Evolutionary conservation across 2,113 vertebrate genomes (phyloP).

Genomic region (Neodon shergylaensis): DNA sequence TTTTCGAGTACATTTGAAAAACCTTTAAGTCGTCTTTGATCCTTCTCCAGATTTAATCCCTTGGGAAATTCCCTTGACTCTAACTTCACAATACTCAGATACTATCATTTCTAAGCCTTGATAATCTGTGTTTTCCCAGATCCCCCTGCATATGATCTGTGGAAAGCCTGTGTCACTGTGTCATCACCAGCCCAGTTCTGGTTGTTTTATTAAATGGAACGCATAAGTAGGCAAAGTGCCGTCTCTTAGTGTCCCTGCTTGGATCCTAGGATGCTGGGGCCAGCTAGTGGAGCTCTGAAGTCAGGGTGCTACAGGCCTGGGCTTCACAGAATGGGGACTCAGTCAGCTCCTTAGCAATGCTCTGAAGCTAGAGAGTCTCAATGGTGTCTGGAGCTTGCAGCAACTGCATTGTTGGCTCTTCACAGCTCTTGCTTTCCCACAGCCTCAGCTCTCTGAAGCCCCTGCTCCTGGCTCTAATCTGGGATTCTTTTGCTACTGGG

Average conservation of each 20-base stretch:
- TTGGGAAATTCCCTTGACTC: background rate
- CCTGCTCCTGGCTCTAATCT: background rate
- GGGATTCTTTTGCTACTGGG: background rate
- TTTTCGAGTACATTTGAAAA: slow-evolving; percentile 26
- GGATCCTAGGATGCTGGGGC: background rate
- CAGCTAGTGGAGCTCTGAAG: background rate
- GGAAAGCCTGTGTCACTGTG: background rate
- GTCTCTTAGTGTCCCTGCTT: background rate
- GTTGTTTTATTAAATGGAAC: background rate
- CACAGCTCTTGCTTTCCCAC: background rate
- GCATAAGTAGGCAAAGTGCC: background rate
- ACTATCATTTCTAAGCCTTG: background rate
- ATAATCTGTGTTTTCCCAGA: background rate
- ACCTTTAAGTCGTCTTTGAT: background rate
- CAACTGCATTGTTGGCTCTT: background rate
- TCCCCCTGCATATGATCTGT: background rate
- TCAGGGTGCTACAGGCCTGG: background rate
- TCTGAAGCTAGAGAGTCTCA: background rate
- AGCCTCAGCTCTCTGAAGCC: background rate
- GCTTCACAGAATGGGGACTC: background rate
- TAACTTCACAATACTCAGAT: slow-evolving; percentile 37
- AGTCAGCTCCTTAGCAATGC: background rate
- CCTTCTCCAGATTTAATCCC: background rate
- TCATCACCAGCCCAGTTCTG: background rate
- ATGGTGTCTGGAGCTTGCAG: background rate